These are phyloP conservation scores for Melanocharis versteri DNA, from an alignment of 2,113 vertebrate genomes.

Conservation along the genomic window DNA sequence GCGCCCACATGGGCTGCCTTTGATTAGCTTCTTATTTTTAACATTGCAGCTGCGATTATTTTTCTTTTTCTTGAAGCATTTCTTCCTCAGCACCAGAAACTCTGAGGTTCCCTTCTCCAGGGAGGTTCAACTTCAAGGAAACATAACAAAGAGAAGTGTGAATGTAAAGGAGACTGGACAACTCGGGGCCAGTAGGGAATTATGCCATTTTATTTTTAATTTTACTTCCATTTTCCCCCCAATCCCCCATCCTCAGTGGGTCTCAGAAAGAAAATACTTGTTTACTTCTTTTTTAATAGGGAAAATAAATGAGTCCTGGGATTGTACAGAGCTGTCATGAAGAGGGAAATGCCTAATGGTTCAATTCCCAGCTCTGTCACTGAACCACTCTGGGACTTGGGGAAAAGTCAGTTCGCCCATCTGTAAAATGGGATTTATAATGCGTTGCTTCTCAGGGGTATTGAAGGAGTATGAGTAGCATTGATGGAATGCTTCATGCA, in stretches of 20 bases:
- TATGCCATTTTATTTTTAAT: slow-evolving; percentile 69
- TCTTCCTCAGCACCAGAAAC: slow-evolving; percentile 61
- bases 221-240: slow-evolving; percentile 63
- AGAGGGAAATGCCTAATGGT: slow-evolving; percentile 51
- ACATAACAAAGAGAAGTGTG: slow-evolving; percentile 65
- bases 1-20: slow-evolving; percentile 82
- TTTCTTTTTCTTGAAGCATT: slow-evolving; percentile 68
- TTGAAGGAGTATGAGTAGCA: slow-evolving; percentile 30
- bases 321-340: slow-evolving; percentile 60
- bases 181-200: slow-evolving; percentile 32
- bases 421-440: slow-evolving; percentile 70
- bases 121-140: slow-evolving; percentile 69
- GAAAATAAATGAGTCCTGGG: slow-evolving; percentile 61
- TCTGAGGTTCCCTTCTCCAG: slow-evolving; percentile 62
- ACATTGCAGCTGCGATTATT: slow-evolving; percentile 80
- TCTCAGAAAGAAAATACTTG: slow-evolving; percentile 58
- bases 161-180: slow-evolving; percentile 68
- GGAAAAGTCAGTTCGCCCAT: slow-evolving; percentile 64
- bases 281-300: slow-evolving; percentile 65
- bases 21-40: slow-evolving; percentile 93
- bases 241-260: slow-evolving; percentile 24
- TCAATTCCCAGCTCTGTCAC: slow-evolving; percentile 66
- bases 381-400: slow-evolving; percentile 57
- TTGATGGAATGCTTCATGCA: slow-evolving; percentile 47
- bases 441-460: slow-evolving; percentile 43